These are phyloP conservation scores for Pygoscelis adeliae DNA, from an alignment of 2,113 vertebrate genomes.

Conservation along the genomic window DNA sequence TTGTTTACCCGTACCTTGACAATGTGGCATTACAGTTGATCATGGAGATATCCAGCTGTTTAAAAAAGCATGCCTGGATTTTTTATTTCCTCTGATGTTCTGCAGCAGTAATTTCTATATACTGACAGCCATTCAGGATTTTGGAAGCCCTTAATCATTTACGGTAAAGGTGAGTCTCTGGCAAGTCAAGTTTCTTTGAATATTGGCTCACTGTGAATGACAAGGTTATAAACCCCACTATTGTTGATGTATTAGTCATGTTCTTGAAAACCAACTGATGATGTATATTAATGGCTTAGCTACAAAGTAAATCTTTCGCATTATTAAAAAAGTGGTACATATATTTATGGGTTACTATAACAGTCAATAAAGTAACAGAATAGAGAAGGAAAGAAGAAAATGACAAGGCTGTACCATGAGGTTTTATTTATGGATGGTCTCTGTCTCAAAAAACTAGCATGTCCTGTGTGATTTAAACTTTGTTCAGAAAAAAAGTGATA, in stretches of 20 bases:
- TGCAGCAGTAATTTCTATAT: background rate
- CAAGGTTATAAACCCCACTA: background rate
- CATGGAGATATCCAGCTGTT: background rate
- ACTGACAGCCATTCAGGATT: background rate
- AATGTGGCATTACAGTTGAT: background rate
- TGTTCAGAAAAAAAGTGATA: background rate
- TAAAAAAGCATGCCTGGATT: background rate
- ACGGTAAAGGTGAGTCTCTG: background rate
- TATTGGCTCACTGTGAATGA: background rate
- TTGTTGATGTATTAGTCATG: background rate
- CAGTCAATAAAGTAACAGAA: background rate
- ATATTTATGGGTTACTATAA: background rate
- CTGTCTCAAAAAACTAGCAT: background rate
- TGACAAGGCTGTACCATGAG: background rate
- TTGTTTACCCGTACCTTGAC: background rate
- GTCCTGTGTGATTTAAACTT: background rate
- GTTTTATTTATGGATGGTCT: background rate
- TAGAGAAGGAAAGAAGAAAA: background rate
- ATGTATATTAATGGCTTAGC: background rate
- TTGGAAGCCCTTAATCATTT: constrained; percentile 2
- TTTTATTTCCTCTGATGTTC: background rate
- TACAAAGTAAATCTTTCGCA: background rate
- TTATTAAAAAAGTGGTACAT: background rate
- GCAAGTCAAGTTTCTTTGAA: background rate
- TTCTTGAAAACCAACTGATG: background rate